Percentiles rank a stretch among this genome's conserved stretches.
Evolutionary conservation across 92 coral and sea anemone genomes (phyloP).

Genomic region (Epizoanthus rinbou): DNA sequence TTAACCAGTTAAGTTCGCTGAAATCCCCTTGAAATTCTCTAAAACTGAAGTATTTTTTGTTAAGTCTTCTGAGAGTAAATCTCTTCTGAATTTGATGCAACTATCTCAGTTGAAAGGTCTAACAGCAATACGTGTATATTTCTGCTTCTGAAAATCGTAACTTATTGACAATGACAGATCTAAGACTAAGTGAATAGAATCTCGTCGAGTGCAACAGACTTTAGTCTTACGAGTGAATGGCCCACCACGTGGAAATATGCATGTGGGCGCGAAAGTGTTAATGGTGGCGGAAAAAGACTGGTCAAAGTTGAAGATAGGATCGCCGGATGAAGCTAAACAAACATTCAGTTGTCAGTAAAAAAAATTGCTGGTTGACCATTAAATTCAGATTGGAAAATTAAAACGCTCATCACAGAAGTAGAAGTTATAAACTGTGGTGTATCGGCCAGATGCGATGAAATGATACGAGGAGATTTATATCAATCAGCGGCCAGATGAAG

Average conservation of each 20-base stretch:
- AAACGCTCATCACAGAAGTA: slow-evolving; percentile 1
- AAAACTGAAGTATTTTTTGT: no score
- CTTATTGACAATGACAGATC: no score
- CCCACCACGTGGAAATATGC: not conserved
- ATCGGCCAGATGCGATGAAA: slow-evolving; percentile 35
- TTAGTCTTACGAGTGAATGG: not conserved
- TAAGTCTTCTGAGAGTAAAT: no score
- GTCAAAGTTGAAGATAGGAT: slow-evolving; percentile 14
- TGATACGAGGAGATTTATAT: slow-evolving; percentile 9
- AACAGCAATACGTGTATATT: no score
- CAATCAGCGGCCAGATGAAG: not conserved
- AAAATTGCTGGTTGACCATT: slow-evolving; percentile 32
- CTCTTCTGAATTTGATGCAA: no score
- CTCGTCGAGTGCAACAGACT: no score
- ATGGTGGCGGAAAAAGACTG: slow-evolving; percentile 22
- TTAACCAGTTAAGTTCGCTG: no score
- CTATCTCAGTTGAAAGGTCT: no score
- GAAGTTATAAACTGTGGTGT: slow-evolving; percentile 24
- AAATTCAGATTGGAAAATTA: not conserved
- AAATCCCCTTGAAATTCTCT: no score
- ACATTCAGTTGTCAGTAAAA: slow-evolving; percentile 2
- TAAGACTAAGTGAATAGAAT: no score
- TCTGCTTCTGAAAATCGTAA: no score
- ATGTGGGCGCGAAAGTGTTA: slow-evolving; percentile 49
- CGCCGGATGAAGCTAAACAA: slow-evolving; percentile 13